A percentile compares a stretch with the other conserved stretches of the same genome.
These are phyloP conservation scores for Aegithalos caudatus DNA, from an alignment of 2,113 vertebrate genomes.

Conservation along the genomic window DNA sequence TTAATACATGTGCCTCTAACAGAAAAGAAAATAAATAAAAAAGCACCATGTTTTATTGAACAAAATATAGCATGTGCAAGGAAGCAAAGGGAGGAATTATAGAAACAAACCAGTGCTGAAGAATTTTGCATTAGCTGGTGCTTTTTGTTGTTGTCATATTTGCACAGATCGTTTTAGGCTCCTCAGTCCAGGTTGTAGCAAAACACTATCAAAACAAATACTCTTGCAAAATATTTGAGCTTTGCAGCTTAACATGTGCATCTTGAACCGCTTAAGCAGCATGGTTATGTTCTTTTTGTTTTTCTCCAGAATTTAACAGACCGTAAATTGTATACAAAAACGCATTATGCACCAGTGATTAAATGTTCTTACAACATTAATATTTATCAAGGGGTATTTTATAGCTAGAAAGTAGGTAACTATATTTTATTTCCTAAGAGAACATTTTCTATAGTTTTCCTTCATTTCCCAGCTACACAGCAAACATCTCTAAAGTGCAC, in stretches of 20 bases:
- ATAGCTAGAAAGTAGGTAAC: slow-evolving; percentile 74
- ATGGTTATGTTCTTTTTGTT: slow-evolving; percentile 69
- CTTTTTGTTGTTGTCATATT: slow-evolving; percentile 65
- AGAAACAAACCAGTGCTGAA: slow-evolving; percentile 70
- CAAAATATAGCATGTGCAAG: slow-evolving; percentile 36
- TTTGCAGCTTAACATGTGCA: slow-evolving; percentile 74
- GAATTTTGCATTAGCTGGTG: slow-evolving; percentile 71
- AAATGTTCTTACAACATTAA: slow-evolving; percentile 69
- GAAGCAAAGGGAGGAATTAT: slow-evolving; percentile 26
- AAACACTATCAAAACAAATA: slow-evolving; percentile 76
- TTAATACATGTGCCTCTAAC: slow-evolving; percentile 2
- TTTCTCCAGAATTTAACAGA: slow-evolving; percentile 75
- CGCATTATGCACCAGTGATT: slow-evolving; percentile 72
- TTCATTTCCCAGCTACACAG: slow-evolving; percentile 75
- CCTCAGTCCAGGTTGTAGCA: slow-evolving; percentile 63
- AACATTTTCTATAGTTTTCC: slow-evolving; percentile 75
- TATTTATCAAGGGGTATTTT: slow-evolving; percentile 71
- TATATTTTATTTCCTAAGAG: slow-evolving; percentile 78
- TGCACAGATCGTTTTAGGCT: slow-evolving; percentile 71
- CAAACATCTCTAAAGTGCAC: slow-evolving; percentile 77
- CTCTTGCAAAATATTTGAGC: slow-evolving; percentile 75
- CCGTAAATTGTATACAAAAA: slow-evolving; percentile 74
- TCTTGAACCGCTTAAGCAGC: slow-evolving; percentile 73
- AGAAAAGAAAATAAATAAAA: slow-evolving; percentile 51
- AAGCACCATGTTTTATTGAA: slow-evolving; percentile 53